Base-by-base conservation (phyloP, 2,797 vertebrate species). In the Esox lucius region DNA sequence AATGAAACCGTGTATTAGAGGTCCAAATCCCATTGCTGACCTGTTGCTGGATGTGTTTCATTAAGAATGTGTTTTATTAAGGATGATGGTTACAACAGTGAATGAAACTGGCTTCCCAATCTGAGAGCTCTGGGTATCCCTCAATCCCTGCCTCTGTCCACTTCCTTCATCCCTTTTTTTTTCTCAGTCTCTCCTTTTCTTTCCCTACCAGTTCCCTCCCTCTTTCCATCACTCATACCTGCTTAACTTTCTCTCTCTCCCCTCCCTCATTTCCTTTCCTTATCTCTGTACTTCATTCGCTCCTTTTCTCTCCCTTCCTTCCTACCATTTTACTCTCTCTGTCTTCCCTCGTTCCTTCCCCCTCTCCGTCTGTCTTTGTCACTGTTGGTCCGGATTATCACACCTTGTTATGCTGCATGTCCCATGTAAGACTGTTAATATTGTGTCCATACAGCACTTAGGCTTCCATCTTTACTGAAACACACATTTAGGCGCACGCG, bases 351-450 rank as follows among this genome's bases (percentile, higher is more conserved):
- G 1, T 24, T 26, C 8, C 1, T n/a, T 26, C 22, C 9, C 56
- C 4, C 22, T 6, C n/a, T 71, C 74, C 72, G 28, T 73, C 79
- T 77, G 72, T 17, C 49, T 16, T 51, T 56, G 17, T 56, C 51
- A 56, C 1, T 16, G 19, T 56, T 56, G 51, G 56, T n/a, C 19
- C 66, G 69, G 62, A 88, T 66, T 66, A 4, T 68, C 51, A n/a
- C 51, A 56, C 51, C 8, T 6, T n/a, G 51, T 42, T 42, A 42
- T 9, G 42, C 9, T 6, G 39, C 39, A 42, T 42, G 39, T 42
- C 39, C 9, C 39, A 42, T 39, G 19, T n/a, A 56, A 51, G 16
- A 16, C 49, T 51, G 16, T 51, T 51, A n/a, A n/a, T n/a, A 51
- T 51, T 19, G 49, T 51, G 49, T 51, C 49, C 49, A 56, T 56